Evolutionary conservation across 2,113 vertebrate species (phyloP).

Genomic region (Puma concolor): DNA sequence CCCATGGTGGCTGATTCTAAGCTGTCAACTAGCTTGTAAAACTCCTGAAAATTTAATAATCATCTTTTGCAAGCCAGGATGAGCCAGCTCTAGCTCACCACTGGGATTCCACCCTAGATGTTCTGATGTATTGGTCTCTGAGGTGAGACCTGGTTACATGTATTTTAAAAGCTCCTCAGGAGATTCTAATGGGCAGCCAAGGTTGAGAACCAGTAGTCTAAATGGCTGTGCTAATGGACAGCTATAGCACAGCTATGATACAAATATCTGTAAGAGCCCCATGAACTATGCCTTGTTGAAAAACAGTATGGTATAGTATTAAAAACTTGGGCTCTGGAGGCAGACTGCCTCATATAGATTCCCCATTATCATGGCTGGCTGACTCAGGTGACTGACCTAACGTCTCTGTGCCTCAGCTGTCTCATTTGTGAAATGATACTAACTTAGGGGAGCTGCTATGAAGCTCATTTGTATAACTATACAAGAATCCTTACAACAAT

Average conservation of each 20-base stretch:
- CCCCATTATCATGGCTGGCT: background rate
- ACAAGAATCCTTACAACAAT: background rate
- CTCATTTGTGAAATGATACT: background rate
- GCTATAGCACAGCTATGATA: background rate
- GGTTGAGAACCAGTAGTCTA: background rate
- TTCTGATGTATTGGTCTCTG: background rate
- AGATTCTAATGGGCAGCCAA: background rate
- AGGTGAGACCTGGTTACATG: background rate
- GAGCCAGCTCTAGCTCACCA: background rate
- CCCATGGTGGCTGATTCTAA: background rate
- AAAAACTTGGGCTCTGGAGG: background rate
- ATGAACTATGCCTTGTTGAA: background rate
- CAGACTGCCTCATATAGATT: background rate
- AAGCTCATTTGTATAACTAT: background rate
- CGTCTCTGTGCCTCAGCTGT: background rate
- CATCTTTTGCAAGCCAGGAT: background rate
- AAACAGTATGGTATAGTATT: background rate
- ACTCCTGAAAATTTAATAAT: background rate
- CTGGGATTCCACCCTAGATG: background rate
- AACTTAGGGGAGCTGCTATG: background rate
- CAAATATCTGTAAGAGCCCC: background rate
- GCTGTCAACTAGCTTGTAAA: background rate
- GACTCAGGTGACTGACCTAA: background rate
- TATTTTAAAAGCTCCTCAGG: background rate
- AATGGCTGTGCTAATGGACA: background rate